These are phyloP conservation scores for Nycteola revayana DNA, from an alignment of 2,888 invertebrate genomes.

Conservation along the genomic window DNA sequence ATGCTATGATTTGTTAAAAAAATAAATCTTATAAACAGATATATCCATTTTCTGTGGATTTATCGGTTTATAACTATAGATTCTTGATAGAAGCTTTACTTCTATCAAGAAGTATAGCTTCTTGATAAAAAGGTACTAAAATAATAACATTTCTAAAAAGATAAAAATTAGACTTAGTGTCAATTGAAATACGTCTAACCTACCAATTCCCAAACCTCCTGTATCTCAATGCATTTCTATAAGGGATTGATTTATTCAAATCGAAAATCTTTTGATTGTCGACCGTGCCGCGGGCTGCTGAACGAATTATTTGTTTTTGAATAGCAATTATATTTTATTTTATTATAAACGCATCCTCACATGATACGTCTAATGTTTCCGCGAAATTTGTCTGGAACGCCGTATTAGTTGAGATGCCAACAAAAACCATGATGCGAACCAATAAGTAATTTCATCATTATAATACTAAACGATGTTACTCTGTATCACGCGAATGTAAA, in stretches of 20 bases:
- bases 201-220: conserved; percentile 28
- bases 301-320: conserved; percentile 78
- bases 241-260: conserved; percentile 80
- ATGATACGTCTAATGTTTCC: conserved; percentile 71
- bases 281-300: conserved; percentile 61
- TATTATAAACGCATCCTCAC: conserved; percentile 64
- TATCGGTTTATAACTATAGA: too few relatives aligned
- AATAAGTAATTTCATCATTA: conserved; percentile 54
- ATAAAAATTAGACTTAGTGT: too few relatives aligned
- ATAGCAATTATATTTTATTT: conserved; percentile 82
- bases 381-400: conserved; percentile 65
- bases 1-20: too few relatives aligned
- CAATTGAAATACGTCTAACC: too few relatives aligned
- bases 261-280: conserved; percentile 73
- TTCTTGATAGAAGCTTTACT: too few relatives aligned
- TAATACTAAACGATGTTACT: conserved; percentile 24
- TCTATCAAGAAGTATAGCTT: too few relatives aligned
- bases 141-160: too few relatives aligned
- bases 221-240: conserved; percentile 76
- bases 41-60: too few relatives aligned
- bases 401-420: conserved; percentile 24
- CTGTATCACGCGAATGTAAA: conserved; percentile 25
- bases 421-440: conserved; percentile 43
- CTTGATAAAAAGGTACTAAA: too few relatives aligned
- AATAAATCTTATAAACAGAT: too few relatives aligned